Evolutionary conservation across 92 coral and sea anemone genomes (phyloP).

Genomic region (Parazoanthus swiftii): DNA sequence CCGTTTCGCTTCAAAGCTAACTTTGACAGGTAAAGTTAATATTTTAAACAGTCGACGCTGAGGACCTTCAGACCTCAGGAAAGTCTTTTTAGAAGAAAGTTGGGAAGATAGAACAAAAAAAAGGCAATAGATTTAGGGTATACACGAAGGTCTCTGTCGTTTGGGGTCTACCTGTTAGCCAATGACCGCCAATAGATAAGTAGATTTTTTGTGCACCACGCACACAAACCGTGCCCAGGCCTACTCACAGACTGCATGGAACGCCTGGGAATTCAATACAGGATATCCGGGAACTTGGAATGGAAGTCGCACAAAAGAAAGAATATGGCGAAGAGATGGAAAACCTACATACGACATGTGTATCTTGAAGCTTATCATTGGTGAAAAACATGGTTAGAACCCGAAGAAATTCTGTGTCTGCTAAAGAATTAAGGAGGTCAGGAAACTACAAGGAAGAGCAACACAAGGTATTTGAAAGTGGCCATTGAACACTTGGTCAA

Average conservation of each 20-base stretch:
- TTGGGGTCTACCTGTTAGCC: too few relatives aligned
- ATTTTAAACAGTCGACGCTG: too few relatives aligned
- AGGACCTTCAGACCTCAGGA: too few relatives aligned
- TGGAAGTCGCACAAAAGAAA: slow-evolving; percentile 28
- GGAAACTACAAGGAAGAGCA: background rate
- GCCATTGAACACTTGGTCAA: background rate
- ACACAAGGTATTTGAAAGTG: slow-evolving; percentile 21
- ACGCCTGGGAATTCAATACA: background rate
- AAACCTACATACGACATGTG: background rate
- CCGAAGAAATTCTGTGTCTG: background rate
- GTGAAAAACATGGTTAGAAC: slow-evolving; percentile 35
- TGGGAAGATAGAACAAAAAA: too few relatives aligned
- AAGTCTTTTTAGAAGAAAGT: too few relatives aligned
- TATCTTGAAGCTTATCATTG: slow-evolving; percentile 2
- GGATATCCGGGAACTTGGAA: slow-evolving; percentile 32
- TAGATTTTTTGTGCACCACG: too few relatives aligned
- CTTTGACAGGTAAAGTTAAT: too few relatives aligned
- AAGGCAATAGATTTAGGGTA: too few relatives aligned
- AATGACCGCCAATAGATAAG: too few relatives aligned
- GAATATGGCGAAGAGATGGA: background rate
- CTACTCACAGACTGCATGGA: background rate
- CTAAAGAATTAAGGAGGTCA: background rate
- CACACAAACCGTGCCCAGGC: background rate
- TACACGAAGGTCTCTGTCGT: too few relatives aligned
- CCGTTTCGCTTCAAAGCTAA: too few relatives aligned